These are phyloP conservation scores for Trachemys scripta DNA, from an alignment of 2,113 vertebrate genomes.

Conservation along the genomic window DNA sequence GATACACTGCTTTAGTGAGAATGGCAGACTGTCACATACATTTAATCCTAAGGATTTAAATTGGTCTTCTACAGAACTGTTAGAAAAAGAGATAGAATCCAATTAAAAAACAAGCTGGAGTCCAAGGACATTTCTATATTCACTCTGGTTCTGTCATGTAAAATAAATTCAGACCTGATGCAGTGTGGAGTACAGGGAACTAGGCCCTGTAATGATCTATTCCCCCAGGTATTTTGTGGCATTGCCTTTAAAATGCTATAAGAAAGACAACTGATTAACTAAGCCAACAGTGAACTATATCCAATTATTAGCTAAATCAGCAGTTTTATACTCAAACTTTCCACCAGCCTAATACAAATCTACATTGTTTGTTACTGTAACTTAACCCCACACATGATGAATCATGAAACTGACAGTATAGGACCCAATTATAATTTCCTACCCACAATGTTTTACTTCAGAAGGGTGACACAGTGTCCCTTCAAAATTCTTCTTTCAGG, in stretches of 20 bases:
- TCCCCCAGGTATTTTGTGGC: slow-evolving; percentile 34
- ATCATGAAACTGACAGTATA: background rate
- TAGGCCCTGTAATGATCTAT: slow-evolving; percentile 57
- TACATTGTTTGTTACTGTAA: background rate
- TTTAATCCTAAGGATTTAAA: slow-evolving; percentile 71
- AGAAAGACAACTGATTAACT: slow-evolving; percentile 16
- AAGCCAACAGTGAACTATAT: background rate
- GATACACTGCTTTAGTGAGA: slow-evolving; percentile 48
- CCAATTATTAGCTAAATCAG: background rate
- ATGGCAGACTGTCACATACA: slow-evolving; percentile 63
- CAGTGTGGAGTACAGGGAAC: slow-evolving; percentile 38
- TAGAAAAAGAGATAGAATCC: slow-evolving; percentile 68
- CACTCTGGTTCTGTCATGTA: slow-evolving; percentile 55
- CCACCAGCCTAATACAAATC: background rate
- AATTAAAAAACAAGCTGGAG: slow-evolving; percentile 63
- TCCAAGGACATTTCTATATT: slow-evolving; percentile 56
- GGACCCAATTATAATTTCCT: background rate
- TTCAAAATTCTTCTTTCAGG: background rate
- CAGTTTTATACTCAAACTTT: background rate
- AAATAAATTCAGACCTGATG: slow-evolving; percentile 54
- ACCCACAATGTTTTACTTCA: background rate
- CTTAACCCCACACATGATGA: background rate
- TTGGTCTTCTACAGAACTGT: slow-evolving; percentile 49
- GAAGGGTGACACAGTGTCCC: background rate
- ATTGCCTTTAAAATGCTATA: slow-evolving; percentile 12